phyloP scores from a whole-genome alignment of 2,113 vertebrate species.

The Sceloporus tristichus region DNA sequence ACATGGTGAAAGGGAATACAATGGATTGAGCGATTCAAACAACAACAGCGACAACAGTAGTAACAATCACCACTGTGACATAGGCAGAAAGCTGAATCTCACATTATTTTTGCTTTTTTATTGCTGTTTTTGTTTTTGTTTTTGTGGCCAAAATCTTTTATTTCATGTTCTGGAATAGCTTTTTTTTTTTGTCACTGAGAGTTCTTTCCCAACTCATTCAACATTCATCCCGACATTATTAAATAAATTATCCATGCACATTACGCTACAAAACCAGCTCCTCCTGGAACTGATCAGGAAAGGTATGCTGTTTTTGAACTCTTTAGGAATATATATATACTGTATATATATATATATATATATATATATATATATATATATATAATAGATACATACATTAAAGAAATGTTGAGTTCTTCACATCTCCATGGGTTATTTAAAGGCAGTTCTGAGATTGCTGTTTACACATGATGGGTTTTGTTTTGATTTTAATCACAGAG shows the following conservation, averaged over 20 bases:
- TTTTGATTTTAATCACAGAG: neutral
- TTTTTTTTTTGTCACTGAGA: neutral
- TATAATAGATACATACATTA: slow-evolving; percentile 42
- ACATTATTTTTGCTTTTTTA: no score
- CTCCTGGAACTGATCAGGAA: neutral
- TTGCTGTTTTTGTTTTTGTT: no score
- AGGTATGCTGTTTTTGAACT: neutral
- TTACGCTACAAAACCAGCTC: neutral
- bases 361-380: neutral
- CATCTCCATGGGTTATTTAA: neutral
- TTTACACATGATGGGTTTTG: neutral
- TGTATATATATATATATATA: no score
- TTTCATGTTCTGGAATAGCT: no score
- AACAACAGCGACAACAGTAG: no score
- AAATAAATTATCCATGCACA: slow-evolving; percentile 13
- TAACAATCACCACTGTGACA: no score
- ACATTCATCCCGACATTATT: neutral
- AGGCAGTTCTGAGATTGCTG: neutral
- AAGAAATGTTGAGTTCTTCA: slow-evolving; percentile 40
- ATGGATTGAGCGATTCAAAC: no score
- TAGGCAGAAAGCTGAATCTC: no score
- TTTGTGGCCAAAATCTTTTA: no score
- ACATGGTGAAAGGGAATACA: no score
- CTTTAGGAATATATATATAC: slow-evolving; percentile 46
- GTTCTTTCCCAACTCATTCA: neutral